Evolutionary conservation across 2,888 invertebrate genomes (phyloP).

Genomic region (Psylliodes chrysocephalus): DNA sequence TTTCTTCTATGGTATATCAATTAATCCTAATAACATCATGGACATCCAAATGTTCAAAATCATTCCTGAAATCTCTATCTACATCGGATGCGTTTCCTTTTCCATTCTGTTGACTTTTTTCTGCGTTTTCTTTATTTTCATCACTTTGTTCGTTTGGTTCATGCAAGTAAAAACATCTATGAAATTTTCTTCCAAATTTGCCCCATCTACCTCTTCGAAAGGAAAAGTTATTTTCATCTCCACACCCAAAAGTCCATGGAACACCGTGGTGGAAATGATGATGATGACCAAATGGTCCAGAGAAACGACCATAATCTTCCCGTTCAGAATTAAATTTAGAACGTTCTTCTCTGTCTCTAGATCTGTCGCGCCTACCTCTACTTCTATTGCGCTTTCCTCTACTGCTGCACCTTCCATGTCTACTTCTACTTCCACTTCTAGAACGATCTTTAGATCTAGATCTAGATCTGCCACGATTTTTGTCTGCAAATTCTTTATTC

Average conservation of each 20-base stretch:
- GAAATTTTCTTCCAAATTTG: constrained; percentile 1
- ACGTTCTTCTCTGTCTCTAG: neutral
- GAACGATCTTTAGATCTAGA: neutral
- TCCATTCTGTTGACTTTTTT: neutral
- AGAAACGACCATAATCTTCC: neutral
- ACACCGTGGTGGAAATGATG: constrained; percentile 9
- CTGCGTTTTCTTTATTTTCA: neutral
- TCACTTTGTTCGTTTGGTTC: neutral
- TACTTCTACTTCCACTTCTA: constrained; percentile 1
- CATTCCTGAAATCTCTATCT: neutral
- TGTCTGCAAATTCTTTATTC: neutral
- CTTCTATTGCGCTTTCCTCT: neutral
- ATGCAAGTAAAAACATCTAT: neutral
- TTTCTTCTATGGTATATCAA: too few species aligned
- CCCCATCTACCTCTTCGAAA: constrained; percentile 1
- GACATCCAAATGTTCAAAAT: constrained; percentile 7
- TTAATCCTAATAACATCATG: neutral
- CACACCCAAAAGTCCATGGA: neutral
- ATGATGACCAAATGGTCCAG: neutral
- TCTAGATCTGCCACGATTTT: neutral
- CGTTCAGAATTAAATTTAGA: neutral
- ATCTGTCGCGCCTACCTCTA: neutral
- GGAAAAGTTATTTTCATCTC: neutral
- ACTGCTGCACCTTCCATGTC: neutral
- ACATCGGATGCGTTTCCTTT: neutral